These are phyloP conservation scores for Entomobrya proxima DNA, from an alignment of 2,888 invertebrate species.

Conservation along the genomic window DNA sequence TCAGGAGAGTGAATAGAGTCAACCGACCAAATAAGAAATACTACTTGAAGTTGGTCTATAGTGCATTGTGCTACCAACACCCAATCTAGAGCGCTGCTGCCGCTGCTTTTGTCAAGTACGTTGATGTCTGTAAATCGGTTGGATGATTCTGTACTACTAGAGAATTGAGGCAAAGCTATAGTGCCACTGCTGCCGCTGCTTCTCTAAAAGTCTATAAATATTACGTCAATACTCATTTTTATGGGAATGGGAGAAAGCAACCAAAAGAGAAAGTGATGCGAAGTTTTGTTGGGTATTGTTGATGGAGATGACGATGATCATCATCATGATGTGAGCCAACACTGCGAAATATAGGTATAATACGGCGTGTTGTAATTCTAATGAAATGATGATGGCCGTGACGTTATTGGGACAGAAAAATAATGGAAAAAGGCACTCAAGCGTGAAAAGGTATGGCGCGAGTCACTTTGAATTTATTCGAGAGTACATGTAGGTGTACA, in stretches of 20 bases:
- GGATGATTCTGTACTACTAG: background rate
- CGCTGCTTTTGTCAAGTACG: no score
- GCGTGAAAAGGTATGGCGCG: background rate
- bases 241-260: background rate
- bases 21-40: conserved; percentile 17
- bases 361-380: no score
- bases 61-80: background rate
- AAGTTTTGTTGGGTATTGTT: background rate
- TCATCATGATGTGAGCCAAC: no score
- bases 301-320: no score
- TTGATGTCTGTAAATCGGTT: background rate
- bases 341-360: no score
- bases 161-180: background rate
- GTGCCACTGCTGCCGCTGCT: background rate
- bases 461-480: background rate
- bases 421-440: background rate
- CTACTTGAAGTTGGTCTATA: no score
- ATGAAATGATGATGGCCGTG: background rate
- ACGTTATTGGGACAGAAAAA: background rate
- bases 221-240: background rate
- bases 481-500: background rate
- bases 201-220: background rate
- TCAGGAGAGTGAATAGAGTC: background rate
- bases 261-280: background rate
- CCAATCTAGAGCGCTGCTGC: no score